Evolutionary conservation across 1,140 invertebrate species (phyloP), one percentile per base, ranked within the genome.

Genomic region (Scylla paramamosain): DNA sequence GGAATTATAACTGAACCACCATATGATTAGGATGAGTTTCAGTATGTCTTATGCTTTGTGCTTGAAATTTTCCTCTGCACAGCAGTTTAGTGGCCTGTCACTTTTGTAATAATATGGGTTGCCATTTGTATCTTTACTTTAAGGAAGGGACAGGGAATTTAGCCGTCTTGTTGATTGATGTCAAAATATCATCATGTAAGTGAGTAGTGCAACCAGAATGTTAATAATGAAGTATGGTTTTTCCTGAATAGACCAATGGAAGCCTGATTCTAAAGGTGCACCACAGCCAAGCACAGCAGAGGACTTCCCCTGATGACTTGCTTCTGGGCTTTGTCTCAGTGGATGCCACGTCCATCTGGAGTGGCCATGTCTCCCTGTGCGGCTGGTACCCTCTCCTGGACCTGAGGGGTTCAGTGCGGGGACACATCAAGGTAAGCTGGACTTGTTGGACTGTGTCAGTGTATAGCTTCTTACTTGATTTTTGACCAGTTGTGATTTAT

Each of bases 311-410:
- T 28, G 94, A 95, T 4, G 94, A 95, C 87, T 91, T 82, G 16
- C 90, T 95, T 25, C 52, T 95, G 91, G 94, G 94, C 20, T 95
- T 95, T 92, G 94, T 95, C 39, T 95, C 77, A 29, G 94, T 95
- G 12, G 94, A 95, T 82, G 94, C 94, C n/a, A 95, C 94, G 14
- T 95, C 94, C 28, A 95, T 95, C 28, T 95, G 94, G 94, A 92
- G 94, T 46, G 94, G 94, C 46, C 94, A 95, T 45, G 94, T 95
- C 29, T 95, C 94, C 25, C 94, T 95, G 7, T 95, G 94, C 92
- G 94, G 94, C 82, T 95, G 94, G 94, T 95, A 95, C 28, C 94
- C 94, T 28, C 29, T 95, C 39, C 91, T 95, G 12, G 94, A 95
- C 52, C 94, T 95, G 4, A 45, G 48, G 20, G 94, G 94, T 14